Evolutionary conservation across 2,113 vertebrate species (phyloP).

Genomic region (Piprites chloris): DNA sequence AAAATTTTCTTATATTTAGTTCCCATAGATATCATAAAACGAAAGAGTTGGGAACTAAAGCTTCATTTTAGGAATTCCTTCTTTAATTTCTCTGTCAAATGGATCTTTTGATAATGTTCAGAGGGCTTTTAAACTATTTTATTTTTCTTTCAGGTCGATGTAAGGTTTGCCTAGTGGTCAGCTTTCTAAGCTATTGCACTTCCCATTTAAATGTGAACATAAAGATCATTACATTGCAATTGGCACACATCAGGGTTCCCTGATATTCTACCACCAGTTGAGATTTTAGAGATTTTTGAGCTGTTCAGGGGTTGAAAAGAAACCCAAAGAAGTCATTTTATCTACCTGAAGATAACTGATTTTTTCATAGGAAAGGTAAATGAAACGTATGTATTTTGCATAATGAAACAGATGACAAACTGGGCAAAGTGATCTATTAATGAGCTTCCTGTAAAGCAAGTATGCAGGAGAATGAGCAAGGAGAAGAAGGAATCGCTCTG

Average conservation of each 20-base stretch:
- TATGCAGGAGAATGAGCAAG: constrained; percentile 47
- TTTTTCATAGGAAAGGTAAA: constrained; percentile 72
- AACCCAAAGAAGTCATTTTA: constrained; percentile 75
- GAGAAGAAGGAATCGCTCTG: constrained; percentile 68
- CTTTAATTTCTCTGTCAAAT: constrained; percentile 62
- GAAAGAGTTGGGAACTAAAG: constrained; percentile 38
- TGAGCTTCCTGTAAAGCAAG: constrained; percentile 73
- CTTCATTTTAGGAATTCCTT: constrained; percentile 42
- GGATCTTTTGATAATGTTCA: constrained; percentile 72
- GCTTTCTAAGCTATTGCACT: constrained; percentile 65
- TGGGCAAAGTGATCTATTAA: constrained; percentile 74
- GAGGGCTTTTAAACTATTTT: constrained; percentile 61
- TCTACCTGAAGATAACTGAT: constrained; percentile 68
- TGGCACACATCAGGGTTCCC: constrained; percentile 71
- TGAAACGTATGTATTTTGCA: constrained; percentile 78
- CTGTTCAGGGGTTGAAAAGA: constrained; percentile 71
- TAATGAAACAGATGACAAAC: constrained; percentile 80
- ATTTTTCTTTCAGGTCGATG: constrained; percentile 72
- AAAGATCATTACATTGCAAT: constrained; percentile 76
- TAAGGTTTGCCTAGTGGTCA: constrained; percentile 68
- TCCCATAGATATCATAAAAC: constrained; percentile 38
- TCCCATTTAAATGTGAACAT: constrained; percentile 71
- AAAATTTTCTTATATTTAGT: constrained; percentile 43
- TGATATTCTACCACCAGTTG: constrained; percentile 73
- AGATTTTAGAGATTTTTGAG: constrained; percentile 75